phyloP scores from a whole-genome alignment of 2,113 vertebrate genomes.

The Puntigrus tetrazona region DNA sequence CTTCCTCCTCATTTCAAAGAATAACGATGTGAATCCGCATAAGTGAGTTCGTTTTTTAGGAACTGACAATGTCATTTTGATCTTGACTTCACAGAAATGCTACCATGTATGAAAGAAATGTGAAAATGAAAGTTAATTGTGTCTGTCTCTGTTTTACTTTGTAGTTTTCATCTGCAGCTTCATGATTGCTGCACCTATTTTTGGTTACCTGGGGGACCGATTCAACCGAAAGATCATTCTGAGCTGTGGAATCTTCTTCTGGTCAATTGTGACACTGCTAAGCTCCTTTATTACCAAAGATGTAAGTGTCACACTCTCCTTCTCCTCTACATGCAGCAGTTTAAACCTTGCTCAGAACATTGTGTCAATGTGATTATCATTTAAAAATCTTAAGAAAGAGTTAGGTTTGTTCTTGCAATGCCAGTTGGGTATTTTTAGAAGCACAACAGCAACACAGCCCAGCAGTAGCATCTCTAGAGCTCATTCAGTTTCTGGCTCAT shows the following conservation, averaged over 20 bases:
- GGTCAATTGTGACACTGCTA: conserved; percentile 90
- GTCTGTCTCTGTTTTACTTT: conserved; percentile 47
- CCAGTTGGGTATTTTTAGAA: conserved; percentile 13
- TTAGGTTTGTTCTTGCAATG: neutral
- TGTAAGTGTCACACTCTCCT: conserved; percentile 69
- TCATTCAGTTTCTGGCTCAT: conserved; percentile 34
- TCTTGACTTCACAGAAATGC: neutral
- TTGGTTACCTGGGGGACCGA: conserved; percentile 97
- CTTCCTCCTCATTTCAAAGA: conserved; percentile 25
- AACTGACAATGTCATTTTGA: neutral
- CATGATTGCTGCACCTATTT: conserved; percentile 97
- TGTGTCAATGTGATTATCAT: neutral
- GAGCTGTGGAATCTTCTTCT: conserved; percentile 98
- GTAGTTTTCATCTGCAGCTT: conserved; percentile 99
- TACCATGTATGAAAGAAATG: neutral
- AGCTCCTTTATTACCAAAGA: conserved; percentile 97
- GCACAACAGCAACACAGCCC: neutral
- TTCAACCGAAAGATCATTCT: conserved; percentile 98
- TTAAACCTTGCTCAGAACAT: neutral
- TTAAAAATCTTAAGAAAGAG: neutral
- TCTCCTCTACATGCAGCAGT: neutral
- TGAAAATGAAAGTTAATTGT: conserved; percentile 8
- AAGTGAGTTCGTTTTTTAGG: neutral
- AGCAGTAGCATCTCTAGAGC: conserved; percentile 20
- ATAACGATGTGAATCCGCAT: neutral